Evolutionary conservation across 1,140 invertebrate genomes (phyloP), one percentile per base, ranked within the genome.

Genomic region (Procambarus virginalis): DNA sequence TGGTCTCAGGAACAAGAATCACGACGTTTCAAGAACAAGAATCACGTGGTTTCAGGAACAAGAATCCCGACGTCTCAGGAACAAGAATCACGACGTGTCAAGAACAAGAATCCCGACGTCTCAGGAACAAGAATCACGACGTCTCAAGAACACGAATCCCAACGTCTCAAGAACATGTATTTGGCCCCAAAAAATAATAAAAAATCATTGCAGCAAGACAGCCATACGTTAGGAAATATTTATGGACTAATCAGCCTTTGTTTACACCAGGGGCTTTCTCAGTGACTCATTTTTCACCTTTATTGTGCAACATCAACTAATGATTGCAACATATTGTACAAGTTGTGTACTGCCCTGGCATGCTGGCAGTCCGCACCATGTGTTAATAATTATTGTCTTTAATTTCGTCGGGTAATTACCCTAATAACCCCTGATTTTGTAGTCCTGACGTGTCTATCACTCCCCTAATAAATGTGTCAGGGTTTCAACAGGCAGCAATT

Each of bases 331-430:
- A 70, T 81, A 49, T 60, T 68, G 80, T 82, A 3, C 48, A 8
- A 58, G 6, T 8, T 70, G 76, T 78, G 51, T 78, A 48, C 73
- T 48, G 3, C 6, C 8, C 68, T 64, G 76, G 55, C 48, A 64
- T 48, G 14, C 49, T 9, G 55, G 17, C 45, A 20, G 55, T 51
- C 14, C 10, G 8, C 34, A 5, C 12, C 82, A 84, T 84, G 70
- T 75, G 82, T 75, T 84, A 75, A 84, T 84, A 76, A 84, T 84
- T 84, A 84, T 84, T 75, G 68, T 75, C 82, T 84, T 84, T 84
- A 84, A 84, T 84, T 84, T 75, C 68, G 64, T 51, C 64, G 22
- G 46, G 48, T 84, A 84, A 84, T 84, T 75, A 84, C 46, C 48
- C 20, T 84, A 84, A 84, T 70, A n/a, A 84, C 82, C 82, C 46